These are phyloP conservation scores for Pycnomerus fuliginosus DNA, from an alignment of 2,888 invertebrate species.

Conservation along the genomic window DNA sequence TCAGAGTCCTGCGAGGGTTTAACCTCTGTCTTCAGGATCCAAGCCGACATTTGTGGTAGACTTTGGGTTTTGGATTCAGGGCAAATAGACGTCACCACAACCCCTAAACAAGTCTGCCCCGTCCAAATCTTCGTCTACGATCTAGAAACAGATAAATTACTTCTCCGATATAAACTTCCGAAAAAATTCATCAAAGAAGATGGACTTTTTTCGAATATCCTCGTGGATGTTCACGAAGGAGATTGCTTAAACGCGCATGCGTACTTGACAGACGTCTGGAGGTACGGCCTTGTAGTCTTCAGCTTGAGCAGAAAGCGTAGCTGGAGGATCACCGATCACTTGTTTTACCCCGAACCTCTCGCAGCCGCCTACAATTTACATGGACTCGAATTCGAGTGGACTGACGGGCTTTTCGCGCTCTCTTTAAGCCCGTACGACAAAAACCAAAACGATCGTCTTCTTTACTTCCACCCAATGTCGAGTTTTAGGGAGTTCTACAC, in stretches of 20 bases:
- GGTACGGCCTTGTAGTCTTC: constrained; percentile 48
- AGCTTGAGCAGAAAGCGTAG: constrained; percentile 60
- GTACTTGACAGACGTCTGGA: constrained; percentile 71
- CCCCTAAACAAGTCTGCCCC: constrained; percentile 68
- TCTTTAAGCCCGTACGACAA: constrained; percentile 62
- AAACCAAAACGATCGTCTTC: constrained; percentile 58
- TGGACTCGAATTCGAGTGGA: constrained; percentile 77
- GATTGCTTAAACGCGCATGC: constrained; percentile 65
- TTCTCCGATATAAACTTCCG: constrained; percentile 67
- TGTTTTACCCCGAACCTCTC: constrained; percentile 71
- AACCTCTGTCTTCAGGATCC: constrained; percentile 75
- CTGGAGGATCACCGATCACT: constrained; percentile 69
- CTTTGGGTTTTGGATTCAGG: constrained; percentile 83
- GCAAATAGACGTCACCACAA: constrained; percentile 67
- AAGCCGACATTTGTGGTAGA: constrained; percentile 72
- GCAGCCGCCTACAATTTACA: constrained; percentile 74
- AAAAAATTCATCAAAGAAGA: constrained; percentile 65
- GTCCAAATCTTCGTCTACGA: constrained; percentile 75
- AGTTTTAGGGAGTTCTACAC: constrained; percentile 78
- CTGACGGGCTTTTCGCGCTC: constrained; percentile 77
- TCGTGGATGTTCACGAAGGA: constrained; percentile 61
- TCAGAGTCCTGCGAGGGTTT: constrained; percentile 64
- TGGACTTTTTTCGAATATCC: constrained; percentile 66
- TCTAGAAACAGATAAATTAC: constrained; percentile 61
- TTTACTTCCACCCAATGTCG: constrained; percentile 82